Evolutionary conservation across 2,888 invertebrate species (phyloP), one percentile per base, ranked within the genome.

Genomic region (Aricia artaxerxes): DNA sequence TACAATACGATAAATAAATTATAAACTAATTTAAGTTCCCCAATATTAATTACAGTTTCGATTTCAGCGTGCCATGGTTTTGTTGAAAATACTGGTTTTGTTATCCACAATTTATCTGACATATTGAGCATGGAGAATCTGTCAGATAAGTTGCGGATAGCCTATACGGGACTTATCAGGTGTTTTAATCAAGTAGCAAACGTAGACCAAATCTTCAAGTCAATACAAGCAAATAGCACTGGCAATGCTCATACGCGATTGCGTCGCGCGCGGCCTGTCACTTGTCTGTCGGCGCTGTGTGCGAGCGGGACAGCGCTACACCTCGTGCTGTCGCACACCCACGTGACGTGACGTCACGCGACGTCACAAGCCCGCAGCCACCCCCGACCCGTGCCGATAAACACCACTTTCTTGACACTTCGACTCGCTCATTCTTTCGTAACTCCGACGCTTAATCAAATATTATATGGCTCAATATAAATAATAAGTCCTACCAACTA

Each of bases 331-430:
- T 84, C 69, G 83, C 89, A 87, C 91, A 85, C 90, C 91, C 92
- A 91, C 92, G 92, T 92, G 92, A 91, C 92, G 92, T 92, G 92
- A 92, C 92, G 92, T 86, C 86, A 86, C 85, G 84, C 83, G 87
- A 92, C 92, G 92, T 92, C 93, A 92, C 87, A 81, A 49, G 84
- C 86, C 85, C 87, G 86, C 87, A 75, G 87, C 87, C 38, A 69
- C 69, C 69, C 35, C 69, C 69, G 35, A 69, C 69, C 69, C 69
- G 1, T 31, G 64, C 69, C 35, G 31, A 78, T 53, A 78, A 31
- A 31, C 13, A n/a, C 69, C 11, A 69, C 57, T 60, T 57, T 60
- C 77, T 60, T 16, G 38, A n/a, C 57, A 77, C 38, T 57, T 76
- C 57, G 77, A n/a, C 35, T 9, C 57, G 31, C 13, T 77, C 35